Conservation (phyloP, 2,797 vertebrate genomes). For the Melanotaenia boesemani region DNA sequence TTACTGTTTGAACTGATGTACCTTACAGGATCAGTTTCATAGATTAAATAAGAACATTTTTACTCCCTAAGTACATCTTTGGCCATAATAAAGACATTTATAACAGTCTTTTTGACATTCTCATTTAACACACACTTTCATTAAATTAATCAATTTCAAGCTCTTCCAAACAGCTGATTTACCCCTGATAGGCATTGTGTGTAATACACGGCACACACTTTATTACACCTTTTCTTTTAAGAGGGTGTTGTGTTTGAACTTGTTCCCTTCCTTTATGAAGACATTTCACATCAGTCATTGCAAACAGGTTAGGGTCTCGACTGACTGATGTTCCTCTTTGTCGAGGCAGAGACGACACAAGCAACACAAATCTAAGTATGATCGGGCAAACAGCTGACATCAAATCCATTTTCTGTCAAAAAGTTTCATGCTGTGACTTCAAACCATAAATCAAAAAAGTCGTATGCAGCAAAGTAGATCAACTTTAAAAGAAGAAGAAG, state of each 20-base stretch:
- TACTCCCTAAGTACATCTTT: constrained; percentile 7
- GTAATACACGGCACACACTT: not conserved
- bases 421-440: constrained; percentile 29
- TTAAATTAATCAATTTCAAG: constrained; percentile 4
- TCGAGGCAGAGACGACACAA: constrained; percentile 35
- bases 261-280: constrained; percentile 19
- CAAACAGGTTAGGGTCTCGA: constrained; percentile 50
- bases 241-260: not conserved
- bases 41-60: constrained; percentile 10
- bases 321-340: constrained; percentile 35
- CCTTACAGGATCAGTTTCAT: constrained; percentile 6
- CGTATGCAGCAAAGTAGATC: constrained; percentile 34
- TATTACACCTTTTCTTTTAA: not conserved
- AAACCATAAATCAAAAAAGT: constrained; percentile 48
- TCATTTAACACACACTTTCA: not conserved
- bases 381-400: constrained; percentile 7
- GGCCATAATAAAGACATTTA: constrained; percentile 36
- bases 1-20: constrained; percentile 43
- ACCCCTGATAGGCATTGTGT: not conserved
- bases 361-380: constrained; percentile 41
- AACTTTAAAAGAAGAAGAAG: not conserved
- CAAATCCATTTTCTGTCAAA: constrained; percentile 37
- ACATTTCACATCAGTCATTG: constrained; percentile 54
- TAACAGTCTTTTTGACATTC: constrained; percentile 13
- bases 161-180: constrained; percentile 1